Percentiles rank a stretch among this genome's conserved stretches.
Evolutionary conservation across 2,797 vertebrate species (phyloP).

Genomic region (Tachyglossus aculeatus): DNA sequence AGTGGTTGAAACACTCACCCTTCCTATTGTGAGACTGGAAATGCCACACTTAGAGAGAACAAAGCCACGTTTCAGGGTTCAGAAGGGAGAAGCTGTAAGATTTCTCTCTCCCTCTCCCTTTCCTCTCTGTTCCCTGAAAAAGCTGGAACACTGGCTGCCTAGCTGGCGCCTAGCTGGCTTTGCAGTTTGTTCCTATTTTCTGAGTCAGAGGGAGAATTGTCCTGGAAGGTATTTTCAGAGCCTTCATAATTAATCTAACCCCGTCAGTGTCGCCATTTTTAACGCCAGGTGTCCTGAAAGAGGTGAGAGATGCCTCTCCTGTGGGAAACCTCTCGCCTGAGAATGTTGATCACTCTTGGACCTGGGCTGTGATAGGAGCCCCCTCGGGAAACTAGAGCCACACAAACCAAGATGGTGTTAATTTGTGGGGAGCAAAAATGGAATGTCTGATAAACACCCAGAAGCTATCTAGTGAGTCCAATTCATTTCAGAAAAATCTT

Average conservation of each 20-base stretch:
- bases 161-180: constrained; percentile 21
- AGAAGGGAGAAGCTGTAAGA: constrained; percentile 37
- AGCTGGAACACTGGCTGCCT: constrained; percentile 17
- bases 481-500: constrained; percentile 33
- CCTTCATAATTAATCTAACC: constrained; percentile 61
- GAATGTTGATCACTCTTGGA: background rate
- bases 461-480: constrained; percentile 33
- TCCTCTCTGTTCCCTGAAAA: background rate
- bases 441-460: constrained; percentile 48
- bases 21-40: constrained; percentile 21
- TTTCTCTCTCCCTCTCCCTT: too few species aligned
- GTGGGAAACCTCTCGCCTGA: background rate
- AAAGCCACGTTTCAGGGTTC: constrained; percentile 36
- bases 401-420: background rate
- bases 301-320: background rate
- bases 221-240: constrained; percentile 55
- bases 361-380: background rate
- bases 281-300: background rate
- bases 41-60: constrained; percentile 45
- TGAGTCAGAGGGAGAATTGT: constrained; percentile 40
- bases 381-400: background rate
- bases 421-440: constrained; percentile 29
- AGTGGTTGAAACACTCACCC: constrained; percentile 14
- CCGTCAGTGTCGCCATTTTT: background rate
- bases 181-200: constrained; percentile 55